A percentile compares a stretch with the other conserved stretches of the same genome.
Evolutionary conservation across 1,140 invertebrate genomes (phyloP).

Genomic region (Hyles vespertilio): DNA sequence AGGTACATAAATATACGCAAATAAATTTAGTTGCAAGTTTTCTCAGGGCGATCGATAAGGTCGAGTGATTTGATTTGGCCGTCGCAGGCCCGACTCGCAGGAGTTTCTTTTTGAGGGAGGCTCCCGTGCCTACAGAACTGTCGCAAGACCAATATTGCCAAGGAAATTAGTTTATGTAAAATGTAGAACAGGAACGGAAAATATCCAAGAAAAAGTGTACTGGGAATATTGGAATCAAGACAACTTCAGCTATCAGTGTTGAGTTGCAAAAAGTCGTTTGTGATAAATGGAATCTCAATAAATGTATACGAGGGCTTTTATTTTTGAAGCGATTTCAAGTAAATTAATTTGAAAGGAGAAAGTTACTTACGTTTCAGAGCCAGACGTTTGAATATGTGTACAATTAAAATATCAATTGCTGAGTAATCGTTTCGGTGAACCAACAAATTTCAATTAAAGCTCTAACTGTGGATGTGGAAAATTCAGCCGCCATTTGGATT

Average conservation of each 20-base stretch:
- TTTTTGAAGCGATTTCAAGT: neutral
- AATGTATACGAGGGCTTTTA: slow-evolving; percentile 8
- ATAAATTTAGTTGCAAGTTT: slow-evolving; percentile 60
- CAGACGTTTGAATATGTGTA: neutral
- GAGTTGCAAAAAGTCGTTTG: slow-evolving; percentile 42
- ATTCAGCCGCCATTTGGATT: slow-evolving; percentile 31
- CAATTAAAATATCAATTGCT: slow-evolving; percentile 53
- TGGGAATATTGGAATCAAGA: slow-evolving; percentile 62
- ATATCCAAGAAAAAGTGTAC: slow-evolving; percentile 57
- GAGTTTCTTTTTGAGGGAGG: slow-evolving; percentile 63
- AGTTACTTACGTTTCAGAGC: too few species aligned
- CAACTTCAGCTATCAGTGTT: slow-evolving; percentile 44
- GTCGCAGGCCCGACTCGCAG: slow-evolving; percentile 48
- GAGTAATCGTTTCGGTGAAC: slow-evolving; percentile 36
- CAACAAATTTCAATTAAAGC: slow-evolving; percentile 43
- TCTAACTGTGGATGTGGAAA: slow-evolving; percentile 38
- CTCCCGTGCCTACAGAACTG: slow-evolving; percentile 65
- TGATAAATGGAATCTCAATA: slow-evolving; percentile 37
- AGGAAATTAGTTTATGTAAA: slow-evolving; percentile 75
- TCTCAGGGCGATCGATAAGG: slow-evolving; percentile 59
- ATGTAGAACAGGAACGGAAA: slow-evolving; percentile 69
- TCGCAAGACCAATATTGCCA: slow-evolving; percentile 71
- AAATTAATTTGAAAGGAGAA: too few species aligned
- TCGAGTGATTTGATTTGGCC: slow-evolving; percentile 71
- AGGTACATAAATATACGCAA: slow-evolving; percentile 34